A percentile compares a stretch with the other conserved stretches of the same genome.
phyloP scores from a whole-genome alignment of 2,797 vertebrate species.

The Rhinoraja longicauda region DNA sequence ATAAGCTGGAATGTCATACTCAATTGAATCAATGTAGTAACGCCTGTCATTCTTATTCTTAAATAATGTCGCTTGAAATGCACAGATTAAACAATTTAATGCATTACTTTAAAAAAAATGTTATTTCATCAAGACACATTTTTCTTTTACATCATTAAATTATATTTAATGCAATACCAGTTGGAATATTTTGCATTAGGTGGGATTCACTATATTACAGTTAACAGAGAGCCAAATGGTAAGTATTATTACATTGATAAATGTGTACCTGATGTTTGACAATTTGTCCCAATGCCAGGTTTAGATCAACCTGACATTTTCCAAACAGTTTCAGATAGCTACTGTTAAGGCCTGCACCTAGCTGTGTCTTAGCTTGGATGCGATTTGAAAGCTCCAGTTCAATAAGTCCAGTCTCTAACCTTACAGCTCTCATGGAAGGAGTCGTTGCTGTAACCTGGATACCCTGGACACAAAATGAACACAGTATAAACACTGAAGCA shows the following conservation, averaged over 20 bases:
- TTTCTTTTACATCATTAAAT: conserved; percentile 1
- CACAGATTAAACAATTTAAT: not conserved
- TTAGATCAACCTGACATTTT: conserved; percentile 95
- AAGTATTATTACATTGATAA: not conserved
- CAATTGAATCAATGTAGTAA: not conserved
- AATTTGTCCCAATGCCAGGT: conserved; percentile 93
- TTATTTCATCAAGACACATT: not conserved
- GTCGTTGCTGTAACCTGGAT: conserved; percentile 98
- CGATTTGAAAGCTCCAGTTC: conserved; percentile 94
- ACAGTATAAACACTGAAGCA: not conserved
- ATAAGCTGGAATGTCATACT: not conserved
- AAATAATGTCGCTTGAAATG: not conserved
- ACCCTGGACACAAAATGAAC: conserved; percentile 60
- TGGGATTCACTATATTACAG: no score
- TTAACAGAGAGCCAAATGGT: not conserved
- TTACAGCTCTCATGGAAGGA: conserved; percentile 93
- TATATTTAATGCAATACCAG: not conserved
- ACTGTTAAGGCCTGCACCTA: conserved; percentile 67
- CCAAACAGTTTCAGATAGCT: conserved; percentile 97
- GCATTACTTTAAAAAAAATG: not conserved
- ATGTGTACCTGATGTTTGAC: conserved; percentile 89
- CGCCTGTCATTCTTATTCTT: not conserved
- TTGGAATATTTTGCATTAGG: not conserved
- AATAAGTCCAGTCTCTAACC: conserved; percentile 94
- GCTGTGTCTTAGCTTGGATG: conserved; percentile 89